A percentile compares a stretch with the other conserved stretches of the same genome.
phyloP scores from a whole-genome alignment of 2,888 invertebrate species.

The Thymelicus acteon region DNA sequence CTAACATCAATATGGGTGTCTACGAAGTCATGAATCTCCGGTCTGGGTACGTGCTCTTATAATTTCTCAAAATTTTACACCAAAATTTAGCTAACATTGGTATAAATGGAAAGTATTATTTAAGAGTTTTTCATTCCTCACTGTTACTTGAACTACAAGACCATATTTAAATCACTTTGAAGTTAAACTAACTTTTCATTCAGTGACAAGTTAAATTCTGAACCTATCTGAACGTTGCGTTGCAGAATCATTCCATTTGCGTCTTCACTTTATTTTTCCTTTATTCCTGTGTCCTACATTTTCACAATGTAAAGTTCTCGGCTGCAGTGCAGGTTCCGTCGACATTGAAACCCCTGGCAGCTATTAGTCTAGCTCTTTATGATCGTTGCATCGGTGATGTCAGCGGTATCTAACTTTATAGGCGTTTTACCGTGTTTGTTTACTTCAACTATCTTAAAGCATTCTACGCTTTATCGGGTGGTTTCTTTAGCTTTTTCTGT shows the following conservation, averaged over 20 bases:
- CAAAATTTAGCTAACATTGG: too few species aligned
- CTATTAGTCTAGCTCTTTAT: constrained; percentile 12
- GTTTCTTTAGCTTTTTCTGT: too few species aligned
- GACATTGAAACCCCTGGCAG: constrained; percentile 5
- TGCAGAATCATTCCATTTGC: too few species aligned
- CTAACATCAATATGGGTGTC: background rate
- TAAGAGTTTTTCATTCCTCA: too few species aligned
- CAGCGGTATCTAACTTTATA: constrained; percentile 14
- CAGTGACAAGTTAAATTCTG: too few species aligned
- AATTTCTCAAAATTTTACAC: background rate
- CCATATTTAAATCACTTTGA: too few species aligned
- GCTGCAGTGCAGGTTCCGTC: background rate
- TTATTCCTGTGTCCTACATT: background rate
- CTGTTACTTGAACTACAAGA: too few species aligned
- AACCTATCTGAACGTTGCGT: too few species aligned
- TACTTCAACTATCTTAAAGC: background rate
- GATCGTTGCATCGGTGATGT: constrained; percentile 15
- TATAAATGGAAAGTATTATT: too few species aligned
- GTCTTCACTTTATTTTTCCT: too few species aligned
- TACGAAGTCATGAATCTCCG: background rate
- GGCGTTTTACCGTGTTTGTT: constrained; percentile 19
- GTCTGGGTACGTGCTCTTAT: background rate
- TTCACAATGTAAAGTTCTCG: background rate
- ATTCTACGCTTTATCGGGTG: too few species aligned
- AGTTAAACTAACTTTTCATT: too few species aligned